Conservation (phyloP, 2,888 invertebrate genomes). For the Adela reaumurella region DNA sequence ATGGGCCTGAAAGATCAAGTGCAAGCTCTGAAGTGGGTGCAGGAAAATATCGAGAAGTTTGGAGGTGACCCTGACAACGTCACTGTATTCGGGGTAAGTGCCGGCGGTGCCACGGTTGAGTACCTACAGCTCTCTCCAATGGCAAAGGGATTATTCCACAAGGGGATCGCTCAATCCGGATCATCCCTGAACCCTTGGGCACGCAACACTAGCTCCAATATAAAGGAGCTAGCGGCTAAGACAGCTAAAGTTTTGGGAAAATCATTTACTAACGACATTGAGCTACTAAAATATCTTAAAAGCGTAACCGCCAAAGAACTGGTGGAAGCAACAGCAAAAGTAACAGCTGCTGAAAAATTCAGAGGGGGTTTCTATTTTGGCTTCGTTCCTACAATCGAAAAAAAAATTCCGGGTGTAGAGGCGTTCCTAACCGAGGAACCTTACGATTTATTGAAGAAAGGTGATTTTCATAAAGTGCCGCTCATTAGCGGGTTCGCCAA, state of each 20-base stretch:
- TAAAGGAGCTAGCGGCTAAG: conserved; percentile 24
- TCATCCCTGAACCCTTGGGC: conserved; percentile 47
- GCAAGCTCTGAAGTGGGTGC: conserved; percentile 50
- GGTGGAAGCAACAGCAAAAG: conserved; percentile 23
- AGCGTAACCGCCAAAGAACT: conserved; percentile 26
- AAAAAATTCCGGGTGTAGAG: conserved; percentile 28
- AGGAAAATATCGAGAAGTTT: conserved; percentile 42
- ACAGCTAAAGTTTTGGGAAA: conserved; percentile 26
- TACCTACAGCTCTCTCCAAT: conserved; percentile 38
- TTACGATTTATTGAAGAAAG: conserved; percentile 28
- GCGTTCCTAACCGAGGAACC: conserved; percentile 40
- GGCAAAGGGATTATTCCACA: conserved; percentile 48
- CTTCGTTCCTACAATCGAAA: conserved; percentile 44
- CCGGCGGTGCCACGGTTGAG: conserved; percentile 47
- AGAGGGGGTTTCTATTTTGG: conserved; percentile 40
- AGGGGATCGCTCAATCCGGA: conserved; percentile 54
- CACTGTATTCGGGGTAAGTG: conserved; percentile 51
- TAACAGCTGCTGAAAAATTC: conserved; percentile 16
- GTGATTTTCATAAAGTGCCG: conserved; percentile 44
- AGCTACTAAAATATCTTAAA: conserved; percentile 31
- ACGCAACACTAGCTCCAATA: conserved; percentile 20
- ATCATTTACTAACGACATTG: conserved; percentile 17
- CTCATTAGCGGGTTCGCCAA: conserved; percentile 45
- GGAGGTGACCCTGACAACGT: conserved; percentile 46
- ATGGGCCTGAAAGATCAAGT: conserved; percentile 53